Evolutionary conservation across 1,140 invertebrate species (phyloP), one percentile per base, ranked within the genome.

Genomic region (Zaprionus taronus): DNA sequence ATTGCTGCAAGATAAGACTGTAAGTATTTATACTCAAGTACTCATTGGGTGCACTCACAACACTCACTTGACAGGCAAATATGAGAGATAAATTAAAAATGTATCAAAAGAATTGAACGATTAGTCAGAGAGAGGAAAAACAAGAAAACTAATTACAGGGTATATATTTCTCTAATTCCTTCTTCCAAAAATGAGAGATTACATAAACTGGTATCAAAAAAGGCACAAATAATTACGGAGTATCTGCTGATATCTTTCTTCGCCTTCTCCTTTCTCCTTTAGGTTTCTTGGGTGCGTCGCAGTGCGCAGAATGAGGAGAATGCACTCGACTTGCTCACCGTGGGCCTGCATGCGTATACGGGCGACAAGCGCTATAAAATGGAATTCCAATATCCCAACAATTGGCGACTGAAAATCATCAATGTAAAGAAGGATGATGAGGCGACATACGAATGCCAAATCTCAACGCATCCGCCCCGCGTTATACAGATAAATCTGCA

Each of bases 1-100:
- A 77, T 93, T 97, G 68, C 94, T 98, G 20, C 96, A 97, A 89
- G 96, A 97, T 94, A 97, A 97, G 95, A 97, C 96, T 93, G 97
- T 97, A 92, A 95, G 96, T 94, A 61, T 31, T 2, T n/a, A 41
- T 41, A 53, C 31, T 53, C 31, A 22, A 49, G 41, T 49, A 49
- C 28, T 31, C 41, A 15, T 38, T 38, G 41, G 15, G n/a, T 17
- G n/a, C 41, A 7, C 15, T 6, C n/a, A 44, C 15, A 22, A 6
- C 38, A n/a, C 38, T 41, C 47, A 51, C 20, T 22, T 51, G 47
- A 24, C 47, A 51, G 47, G 20, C 47, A 51, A 5, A 51, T 5
- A 1, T 15, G 36, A 38, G 47, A 5, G 47, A 11, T 34, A 34
- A 34, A 11, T 34, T 11, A 34, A 34, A 34, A 34, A 34, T 34